Evolutionary conservation across 2,888 invertebrate species (phyloP).

Genomic region (Pyralis farinalis): DNA sequence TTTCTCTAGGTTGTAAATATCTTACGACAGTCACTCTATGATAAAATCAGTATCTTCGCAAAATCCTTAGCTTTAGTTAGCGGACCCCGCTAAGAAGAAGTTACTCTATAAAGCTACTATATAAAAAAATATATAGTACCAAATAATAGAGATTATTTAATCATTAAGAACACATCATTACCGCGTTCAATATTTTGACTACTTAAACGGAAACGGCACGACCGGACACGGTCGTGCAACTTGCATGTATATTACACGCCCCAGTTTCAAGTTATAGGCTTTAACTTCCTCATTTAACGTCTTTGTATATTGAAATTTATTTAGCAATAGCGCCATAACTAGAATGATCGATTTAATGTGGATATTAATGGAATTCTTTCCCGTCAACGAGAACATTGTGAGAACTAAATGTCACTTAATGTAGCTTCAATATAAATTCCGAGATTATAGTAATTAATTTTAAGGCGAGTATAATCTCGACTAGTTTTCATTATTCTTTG

Average conservation of each 20-base stretch:
- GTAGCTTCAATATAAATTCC: neutral
- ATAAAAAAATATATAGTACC: too few relatives aligned
- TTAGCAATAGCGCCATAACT: neutral
- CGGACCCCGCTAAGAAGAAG: too few relatives aligned
- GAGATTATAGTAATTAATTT: neutral
- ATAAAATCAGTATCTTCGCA: too few relatives aligned
- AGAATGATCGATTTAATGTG: neutral
- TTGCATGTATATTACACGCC: conserved; percentile 2
- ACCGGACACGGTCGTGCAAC: neutral
- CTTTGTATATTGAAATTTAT: neutral
- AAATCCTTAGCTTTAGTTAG: too few relatives aligned
- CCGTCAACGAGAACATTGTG: neutral
- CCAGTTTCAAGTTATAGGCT: conserved; percentile 9
- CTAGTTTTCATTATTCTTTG: too few relatives aligned
- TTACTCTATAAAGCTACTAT: too few relatives aligned
- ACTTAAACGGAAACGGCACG: conserved; percentile 9
- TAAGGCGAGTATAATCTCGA: too few relatives aligned
- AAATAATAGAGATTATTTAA: too few relatives aligned
- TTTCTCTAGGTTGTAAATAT: too few relatives aligned
- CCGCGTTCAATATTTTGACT: conserved; percentile 8
- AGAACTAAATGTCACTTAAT: neutral
- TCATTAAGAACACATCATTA: conserved; percentile 1
- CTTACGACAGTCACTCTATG: too few relatives aligned
- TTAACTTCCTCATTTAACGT: conserved; percentile 9
- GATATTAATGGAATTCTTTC: neutral